Base-by-base conservation (phyloP, 2,888 invertebrate species). In the Coleophora deauratella region DNA sequence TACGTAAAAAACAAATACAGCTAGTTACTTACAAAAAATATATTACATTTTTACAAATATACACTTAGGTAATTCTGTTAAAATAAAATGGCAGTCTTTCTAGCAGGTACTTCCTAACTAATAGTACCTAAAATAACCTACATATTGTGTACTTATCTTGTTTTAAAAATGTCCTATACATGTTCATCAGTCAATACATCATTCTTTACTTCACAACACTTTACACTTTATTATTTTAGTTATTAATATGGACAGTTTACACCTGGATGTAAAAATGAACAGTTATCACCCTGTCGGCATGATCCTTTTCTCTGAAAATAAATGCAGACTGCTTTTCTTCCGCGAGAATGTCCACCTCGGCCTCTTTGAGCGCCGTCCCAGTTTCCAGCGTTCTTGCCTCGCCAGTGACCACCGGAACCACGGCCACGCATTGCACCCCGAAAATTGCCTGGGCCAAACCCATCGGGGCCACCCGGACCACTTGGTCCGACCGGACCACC, bases 261-360 rank as follows among this genome's bases (percentile, higher is more conserved):
- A 47, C 90, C 90, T 2, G 93, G 93, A 85, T 96, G 96, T 53
- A 94, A 80, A 72, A 93, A 96, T 40, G 91, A 90, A 76, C 96
- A 97, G 54, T 91, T 91, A 55, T 93, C 93, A 41, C 93, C 94
- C 64, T 93, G 90, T 38, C 93, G 87, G 77, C 96, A 96, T 46
- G 90, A 93, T 1, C 95, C 95, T 55, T 89, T 90, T 58, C 91
- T 91, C 66, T 92, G 91, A 61, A 93, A 93, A 67, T 93, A 92
- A 66, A 93, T 91, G 66, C 95, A 96, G 10, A 91, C 79, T 37
- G 88, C 76, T 59, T 85, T 89, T 32, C 86, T 88, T 33, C 67
- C 86, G 43, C 88, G 86, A 10, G 84, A 71, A 32, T 87, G 79
- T n/a, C 78, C 77, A 11, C 84, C 82, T 33, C 87, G 72, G 9